Percentiles rank a stretch among this genome's conserved stretches.
These are phyloP conservation scores for Puffinus mauretanicus DNA, from an alignment of 2,113 vertebrate species.

Conservation along the genomic window DNA sequence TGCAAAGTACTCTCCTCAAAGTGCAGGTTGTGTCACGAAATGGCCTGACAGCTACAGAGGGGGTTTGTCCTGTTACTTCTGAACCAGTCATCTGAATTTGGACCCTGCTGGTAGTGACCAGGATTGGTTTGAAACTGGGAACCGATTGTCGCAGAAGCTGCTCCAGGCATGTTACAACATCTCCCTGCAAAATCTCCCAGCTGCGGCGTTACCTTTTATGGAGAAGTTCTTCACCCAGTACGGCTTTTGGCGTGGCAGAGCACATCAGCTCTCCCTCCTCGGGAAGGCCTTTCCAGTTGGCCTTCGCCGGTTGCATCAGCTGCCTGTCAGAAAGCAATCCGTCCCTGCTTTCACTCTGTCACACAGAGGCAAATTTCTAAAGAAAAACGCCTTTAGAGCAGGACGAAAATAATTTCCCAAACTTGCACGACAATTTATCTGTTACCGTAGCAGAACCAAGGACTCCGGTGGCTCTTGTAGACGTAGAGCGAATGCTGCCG, in stretches of 20 bases:
- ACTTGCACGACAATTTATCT: not conserved
- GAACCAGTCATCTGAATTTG: not conserved
- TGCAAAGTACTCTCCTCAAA: not conserved
- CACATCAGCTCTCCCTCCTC: not conserved
- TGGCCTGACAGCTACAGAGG: not conserved
- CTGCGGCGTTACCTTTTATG: not conserved
- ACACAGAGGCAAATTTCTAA: not conserved
- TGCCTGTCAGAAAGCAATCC: not conserved
- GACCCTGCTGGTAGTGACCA: not conserved
- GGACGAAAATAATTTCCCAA: not conserved
- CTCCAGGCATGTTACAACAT: not conserved
- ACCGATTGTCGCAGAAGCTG: not conserved
- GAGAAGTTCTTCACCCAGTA: not conserved
- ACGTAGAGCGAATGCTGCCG: not conserved
- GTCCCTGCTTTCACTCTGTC: not conserved
- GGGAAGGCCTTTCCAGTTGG: not conserved
- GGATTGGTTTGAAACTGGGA: not conserved
- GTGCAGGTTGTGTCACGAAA: not conserved
- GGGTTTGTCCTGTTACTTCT: not conserved
- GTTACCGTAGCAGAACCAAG: not conserved
- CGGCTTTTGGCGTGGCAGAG: not conserved
- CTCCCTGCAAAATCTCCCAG: not conserved
- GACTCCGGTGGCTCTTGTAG: not conserved
- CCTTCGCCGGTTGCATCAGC: not conserved
- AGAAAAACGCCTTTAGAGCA: not conserved